Conservation (phyloP, 2,113 vertebrate species). For the Anguilla japonica region DNA sequence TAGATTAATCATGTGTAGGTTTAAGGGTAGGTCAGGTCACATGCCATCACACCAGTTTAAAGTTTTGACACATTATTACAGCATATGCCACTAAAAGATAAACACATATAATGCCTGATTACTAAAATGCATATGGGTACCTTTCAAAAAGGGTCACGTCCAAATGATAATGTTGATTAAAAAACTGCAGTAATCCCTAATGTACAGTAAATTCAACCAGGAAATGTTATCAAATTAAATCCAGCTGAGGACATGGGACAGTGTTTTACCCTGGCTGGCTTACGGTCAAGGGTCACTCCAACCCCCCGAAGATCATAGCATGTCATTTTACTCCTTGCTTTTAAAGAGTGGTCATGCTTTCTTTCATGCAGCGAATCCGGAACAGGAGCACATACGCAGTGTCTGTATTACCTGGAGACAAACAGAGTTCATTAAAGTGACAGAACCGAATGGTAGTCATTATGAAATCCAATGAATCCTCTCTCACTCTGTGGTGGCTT, state of each 20-base stretch:
- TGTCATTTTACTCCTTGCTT: not conserved
- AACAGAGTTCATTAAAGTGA: not conserved
- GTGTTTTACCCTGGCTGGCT: not conserved
- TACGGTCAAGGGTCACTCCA: not conserved
- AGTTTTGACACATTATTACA: not conserved
- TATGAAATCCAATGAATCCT: not conserved
- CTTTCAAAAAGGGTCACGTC: not conserved
- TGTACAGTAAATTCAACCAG: not conserved
- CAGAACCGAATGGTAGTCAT: not conserved
- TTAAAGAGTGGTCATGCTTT: not conserved
- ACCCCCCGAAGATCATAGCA: not conserved
- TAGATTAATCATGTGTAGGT: not conserved
- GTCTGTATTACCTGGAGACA: not conserved
- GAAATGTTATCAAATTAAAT: not conserved
- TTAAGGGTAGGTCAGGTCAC: not conserved
- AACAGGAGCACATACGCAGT: not conserved
- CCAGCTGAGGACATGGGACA: not conserved
- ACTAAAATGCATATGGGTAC: not conserved
- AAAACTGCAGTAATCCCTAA: not conserved
- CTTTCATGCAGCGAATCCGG: not conserved
- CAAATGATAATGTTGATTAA: not conserved
- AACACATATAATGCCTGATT: not conserved
- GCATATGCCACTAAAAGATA: not conserved
- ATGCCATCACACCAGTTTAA: not conserved
- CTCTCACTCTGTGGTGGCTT: not conserved